Conservation (phyloP, 2,888 invertebrate genomes). For the Epinotia brunnichana region DNA sequence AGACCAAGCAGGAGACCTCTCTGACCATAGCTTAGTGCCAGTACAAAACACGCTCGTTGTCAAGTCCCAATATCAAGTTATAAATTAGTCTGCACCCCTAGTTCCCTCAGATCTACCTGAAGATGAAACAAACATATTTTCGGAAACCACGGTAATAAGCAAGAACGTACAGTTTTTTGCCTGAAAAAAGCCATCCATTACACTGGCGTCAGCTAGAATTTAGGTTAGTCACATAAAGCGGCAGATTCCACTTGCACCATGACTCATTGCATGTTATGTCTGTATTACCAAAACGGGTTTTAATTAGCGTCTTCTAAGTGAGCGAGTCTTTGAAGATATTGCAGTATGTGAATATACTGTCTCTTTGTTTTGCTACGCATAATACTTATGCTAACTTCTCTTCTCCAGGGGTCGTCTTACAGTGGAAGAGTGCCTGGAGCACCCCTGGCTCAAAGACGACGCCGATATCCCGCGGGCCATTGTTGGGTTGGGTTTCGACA, state of each 20-base stretch:
- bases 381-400: slow-evolving; percentile 25
- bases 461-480: slow-evolving; percentile 80
- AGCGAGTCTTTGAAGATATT: neutral
- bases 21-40: slow-evolving; percentile 97
- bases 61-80: slow-evolving; percentile 86
- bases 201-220: neutral
- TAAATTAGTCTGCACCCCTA: neutral
- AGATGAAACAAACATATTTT: neutral
- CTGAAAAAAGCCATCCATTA: neutral
- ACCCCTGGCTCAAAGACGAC: slow-evolving; percentile 92
- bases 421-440: slow-evolving; percentile 94
- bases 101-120: neutral
- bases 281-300: neutral
- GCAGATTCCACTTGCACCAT: neutral
- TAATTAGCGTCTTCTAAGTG: neutral
- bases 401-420: slow-evolving; percentile 92
- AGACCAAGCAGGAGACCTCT: slow-evolving; percentile 98
- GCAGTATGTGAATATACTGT: neutral
- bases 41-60: slow-evolving; percentile 92
- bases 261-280: neutral
- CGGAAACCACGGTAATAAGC: no score
- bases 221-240: neutral
- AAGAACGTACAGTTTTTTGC: no score
- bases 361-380: neutral
- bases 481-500: slow-evolving; percentile 72